A percentile compares a stretch with the other conserved stretches of the same genome.
These are phyloP conservation scores for Apostichopus californicus DNA, from an alignment of 35 echinoderm and acorn worm genomes.

Conservation along the genomic window DNA sequence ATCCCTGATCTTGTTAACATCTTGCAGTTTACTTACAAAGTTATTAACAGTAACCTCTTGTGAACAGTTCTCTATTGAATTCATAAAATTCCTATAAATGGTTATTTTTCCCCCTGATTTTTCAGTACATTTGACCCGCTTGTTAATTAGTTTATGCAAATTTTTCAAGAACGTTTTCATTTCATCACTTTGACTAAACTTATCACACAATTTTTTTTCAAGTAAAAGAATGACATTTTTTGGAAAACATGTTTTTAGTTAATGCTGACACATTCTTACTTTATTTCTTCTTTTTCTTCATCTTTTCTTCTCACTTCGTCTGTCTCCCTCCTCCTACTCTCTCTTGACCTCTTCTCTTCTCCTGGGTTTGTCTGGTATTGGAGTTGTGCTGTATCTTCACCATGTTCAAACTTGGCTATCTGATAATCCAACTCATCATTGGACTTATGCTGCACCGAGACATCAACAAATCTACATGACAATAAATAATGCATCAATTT, in stretches of 20 bases:
- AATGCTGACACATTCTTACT: background rate
- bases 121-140: no score
- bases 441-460: background rate
- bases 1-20: no score
- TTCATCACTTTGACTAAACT: background rate
- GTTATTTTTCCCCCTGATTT: background rate
- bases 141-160: no score
- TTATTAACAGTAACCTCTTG: no score
- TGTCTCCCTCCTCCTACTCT: background rate
- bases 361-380: background rate
- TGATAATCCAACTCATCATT: constrained; percentile 25
- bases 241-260: background rate
- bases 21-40: no score
- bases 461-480: background rate
- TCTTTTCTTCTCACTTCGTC: background rate
- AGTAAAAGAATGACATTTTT: background rate
- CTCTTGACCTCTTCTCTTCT: background rate
- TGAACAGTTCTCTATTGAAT: no score
- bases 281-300: background rate
- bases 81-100: background rate
- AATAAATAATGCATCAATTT: background rate
- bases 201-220: background rate
- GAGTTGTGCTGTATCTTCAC: constrained; percentile 27
- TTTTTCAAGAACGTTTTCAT: background rate
- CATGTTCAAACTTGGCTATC: constrained; percentile 29